A percentile compares a stretch with the other conserved stretches of the same genome.
These are phyloP conservation scores for Telenomus remus DNA, from an alignment of 1,140 invertebrate species.

Conservation along the genomic window DNA sequence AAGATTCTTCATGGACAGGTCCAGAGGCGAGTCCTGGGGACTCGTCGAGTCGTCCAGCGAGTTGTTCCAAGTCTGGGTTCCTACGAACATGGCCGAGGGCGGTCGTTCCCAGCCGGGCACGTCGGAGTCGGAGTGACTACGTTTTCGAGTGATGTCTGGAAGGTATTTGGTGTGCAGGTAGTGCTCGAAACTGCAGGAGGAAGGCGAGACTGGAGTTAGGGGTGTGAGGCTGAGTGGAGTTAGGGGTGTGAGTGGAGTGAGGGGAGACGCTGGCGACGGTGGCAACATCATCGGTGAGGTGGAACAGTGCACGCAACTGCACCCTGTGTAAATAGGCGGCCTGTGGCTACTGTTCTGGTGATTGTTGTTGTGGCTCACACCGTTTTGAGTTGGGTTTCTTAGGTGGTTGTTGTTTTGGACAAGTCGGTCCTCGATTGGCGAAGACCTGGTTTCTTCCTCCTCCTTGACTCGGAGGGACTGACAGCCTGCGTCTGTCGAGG, in stretches of 20 bases:
- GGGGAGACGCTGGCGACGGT: conserved; percentile 73
- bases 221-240: conserved; percentile 79
- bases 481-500: conserved; percentile 60
- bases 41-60: conserved; percentile 65
- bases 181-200: conserved; percentile 80
- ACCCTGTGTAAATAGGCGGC: conserved; percentile 62
- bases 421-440: conserved; percentile 54
- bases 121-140: conserved; percentile 86
- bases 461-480: conserved; percentile 62
- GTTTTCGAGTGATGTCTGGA: conserved; percentile 80
- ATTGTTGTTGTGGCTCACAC: conserved; percentile 33
- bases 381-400: conserved; percentile 55
- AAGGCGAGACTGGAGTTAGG: conserved; percentile 74
- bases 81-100: conserved; percentile 49
- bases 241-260: conserved; percentile 78
- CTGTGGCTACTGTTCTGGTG: conserved; percentile 45
- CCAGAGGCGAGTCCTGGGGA: conserved; percentile 89
- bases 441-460: conserved; percentile 48
- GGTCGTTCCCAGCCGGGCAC: conserved; percentile 76
- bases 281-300: conserved; percentile 65
- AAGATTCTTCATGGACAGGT: conserved; percentile 84
- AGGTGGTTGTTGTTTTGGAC: conserved; percentile 45
- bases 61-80: conserved; percentile 60
- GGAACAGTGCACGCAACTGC: conserved; percentile 67
- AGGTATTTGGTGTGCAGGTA: conserved; percentile 85